phyloP scores from a whole-genome alignment of 2,797 vertebrate species.

The Sebastes miniatus region DNA sequence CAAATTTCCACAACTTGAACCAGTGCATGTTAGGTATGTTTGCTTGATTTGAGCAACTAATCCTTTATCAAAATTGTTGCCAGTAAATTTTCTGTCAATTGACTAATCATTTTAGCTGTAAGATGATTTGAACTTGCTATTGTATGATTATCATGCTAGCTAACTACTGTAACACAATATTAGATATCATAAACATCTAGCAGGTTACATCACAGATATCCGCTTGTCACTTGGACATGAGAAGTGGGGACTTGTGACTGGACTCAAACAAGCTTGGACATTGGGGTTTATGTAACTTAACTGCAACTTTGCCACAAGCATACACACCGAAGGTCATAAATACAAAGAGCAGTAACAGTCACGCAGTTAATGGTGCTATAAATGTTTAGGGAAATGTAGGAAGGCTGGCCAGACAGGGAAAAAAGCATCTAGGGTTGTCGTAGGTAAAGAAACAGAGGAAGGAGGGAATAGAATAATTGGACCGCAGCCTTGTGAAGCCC shows the following conservation, averaged over 20 bases:
- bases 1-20: background rate
- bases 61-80: background rate
- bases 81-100: background rate
- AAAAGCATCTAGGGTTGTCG: background rate
- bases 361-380: background rate
- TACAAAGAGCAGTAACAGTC: background rate
- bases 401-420: background rate
- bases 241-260: background rate
- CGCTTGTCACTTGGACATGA: background rate
- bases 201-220: background rate
- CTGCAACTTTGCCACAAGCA: background rate
- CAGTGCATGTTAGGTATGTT: background rate
- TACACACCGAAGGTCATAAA: background rate
- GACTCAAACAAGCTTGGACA: background rate
- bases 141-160: background rate
- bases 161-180: background rate
- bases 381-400: background rate
- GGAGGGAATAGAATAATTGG: conserved; percentile 50
- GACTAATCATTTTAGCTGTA: background rate
- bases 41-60: background rate
- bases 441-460: conserved; percentile 4
- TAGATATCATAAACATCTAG: background rate
- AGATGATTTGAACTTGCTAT: background rate
- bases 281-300: background rate
- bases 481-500: conserved; percentile 41